These are phyloP conservation scores for Vombatus ursinus DNA, from an alignment of 2,113 vertebrate species.

Conservation along the genomic window DNA sequence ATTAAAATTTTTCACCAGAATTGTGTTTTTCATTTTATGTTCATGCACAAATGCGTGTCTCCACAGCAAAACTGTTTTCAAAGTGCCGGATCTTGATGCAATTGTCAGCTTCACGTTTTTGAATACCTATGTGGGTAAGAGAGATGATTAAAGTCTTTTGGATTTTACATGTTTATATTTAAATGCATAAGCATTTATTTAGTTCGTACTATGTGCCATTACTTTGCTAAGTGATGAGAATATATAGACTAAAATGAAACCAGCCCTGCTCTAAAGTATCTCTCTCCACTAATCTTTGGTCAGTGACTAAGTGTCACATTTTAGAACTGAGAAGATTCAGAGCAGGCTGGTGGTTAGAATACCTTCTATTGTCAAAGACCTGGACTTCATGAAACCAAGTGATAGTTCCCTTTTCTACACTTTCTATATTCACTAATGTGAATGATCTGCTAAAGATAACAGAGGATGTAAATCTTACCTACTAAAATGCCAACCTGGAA, in stretches of 20 bases:
- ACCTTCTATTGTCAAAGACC: neutral
- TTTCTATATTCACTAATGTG: neutral
- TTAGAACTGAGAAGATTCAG: neutral
- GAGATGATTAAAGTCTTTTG: slow-evolving; percentile 16
- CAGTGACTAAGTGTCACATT: neutral
- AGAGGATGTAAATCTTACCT: too few relatives aligned
- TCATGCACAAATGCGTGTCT: slow-evolving; percentile 93
- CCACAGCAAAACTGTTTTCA: slow-evolving; percentile 90
- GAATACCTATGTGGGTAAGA: slow-evolving; percentile 87
- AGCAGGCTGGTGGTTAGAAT: neutral
- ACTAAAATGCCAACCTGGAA: neutral
- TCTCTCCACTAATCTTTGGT: neutral
- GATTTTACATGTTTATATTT: slow-evolving; percentile 43
- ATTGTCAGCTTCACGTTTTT: slow-evolving; percentile 91
- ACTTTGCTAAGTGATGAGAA: neutral
- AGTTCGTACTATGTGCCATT: neutral
- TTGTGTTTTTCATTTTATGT: slow-evolving; percentile 75
- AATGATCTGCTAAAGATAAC: neutral
- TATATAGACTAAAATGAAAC: neutral
- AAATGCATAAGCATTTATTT: neutral
- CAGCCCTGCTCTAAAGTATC: neutral
- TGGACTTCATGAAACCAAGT: neutral
- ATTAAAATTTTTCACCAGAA: slow-evolving; percentile 68
- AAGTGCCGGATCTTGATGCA: slow-evolving; percentile 95
- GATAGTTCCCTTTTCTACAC: neutral